phyloP scores from a whole-genome alignment of 2,888 invertebrate genomes.

The Allygus modestus region DNA sequence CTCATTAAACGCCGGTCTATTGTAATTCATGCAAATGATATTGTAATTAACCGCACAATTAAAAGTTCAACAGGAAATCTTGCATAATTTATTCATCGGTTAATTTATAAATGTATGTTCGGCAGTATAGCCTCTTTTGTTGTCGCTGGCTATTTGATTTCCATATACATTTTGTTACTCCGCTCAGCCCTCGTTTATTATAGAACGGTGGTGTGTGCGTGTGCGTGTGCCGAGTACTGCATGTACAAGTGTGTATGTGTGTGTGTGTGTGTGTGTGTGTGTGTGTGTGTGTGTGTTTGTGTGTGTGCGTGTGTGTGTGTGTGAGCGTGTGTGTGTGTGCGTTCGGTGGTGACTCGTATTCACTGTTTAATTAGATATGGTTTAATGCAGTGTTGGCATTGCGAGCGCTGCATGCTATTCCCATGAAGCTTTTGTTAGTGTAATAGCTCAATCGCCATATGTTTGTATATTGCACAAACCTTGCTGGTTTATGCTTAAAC shows the following conservation, averaged over 20 bases:
- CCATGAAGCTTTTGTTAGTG: neutral
- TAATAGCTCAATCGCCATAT: neutral
- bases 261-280: neutral
- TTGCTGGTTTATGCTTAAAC: no score
- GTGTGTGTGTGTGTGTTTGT: no score
- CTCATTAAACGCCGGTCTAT: slow-evolving; percentile 43
- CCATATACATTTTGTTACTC: slow-evolving; percentile 37
- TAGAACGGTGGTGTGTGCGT: neutral
- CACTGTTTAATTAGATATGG: slow-evolving; percentile 16
- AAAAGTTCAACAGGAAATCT: slow-evolving; percentile 55
- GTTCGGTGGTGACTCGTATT: slow-evolving; percentile 3
- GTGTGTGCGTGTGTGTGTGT: no score
- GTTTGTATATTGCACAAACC: no score
- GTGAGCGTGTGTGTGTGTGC: no score
- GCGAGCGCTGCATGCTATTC: slow-evolving; percentile 16
- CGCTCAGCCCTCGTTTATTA: neutral
- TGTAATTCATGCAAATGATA: slow-evolving; percentile 59
- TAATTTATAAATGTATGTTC: slow-evolving; percentile 44
- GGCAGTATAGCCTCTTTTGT: slow-evolving; percentile 31
- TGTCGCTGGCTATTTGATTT: slow-evolving; percentile 12
- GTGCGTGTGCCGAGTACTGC: no score
- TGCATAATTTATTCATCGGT: slow-evolving; percentile 48
- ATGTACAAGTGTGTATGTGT: neutral
- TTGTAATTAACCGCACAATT: slow-evolving; percentile 53
- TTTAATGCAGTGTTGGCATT: neutral